Evolutionary conservation across 2,113 vertebrate species (phyloP), one percentile per base, ranked within the genome.

Genomic region (Campylomormyrus numenius): DNA sequence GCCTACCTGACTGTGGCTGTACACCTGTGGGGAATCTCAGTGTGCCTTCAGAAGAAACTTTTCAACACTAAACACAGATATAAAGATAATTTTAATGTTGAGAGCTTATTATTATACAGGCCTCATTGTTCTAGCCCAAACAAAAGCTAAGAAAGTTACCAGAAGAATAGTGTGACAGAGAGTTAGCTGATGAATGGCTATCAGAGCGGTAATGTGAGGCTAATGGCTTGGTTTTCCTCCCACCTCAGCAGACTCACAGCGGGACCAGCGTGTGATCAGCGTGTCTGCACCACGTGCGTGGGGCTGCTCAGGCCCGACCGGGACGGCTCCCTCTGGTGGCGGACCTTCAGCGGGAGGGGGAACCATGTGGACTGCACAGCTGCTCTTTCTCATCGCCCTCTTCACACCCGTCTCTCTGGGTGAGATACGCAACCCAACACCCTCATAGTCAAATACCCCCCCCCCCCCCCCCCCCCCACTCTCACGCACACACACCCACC

Each of bases 281-380:
- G 48, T 49, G 83, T 42, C 35, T 35, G 74, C 74, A 80, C 74
- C 74, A 80, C 74, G 74, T 42, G 74, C 3, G 15, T 80, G 93
- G 77, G 0, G 87, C 93, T 91, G 35, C 5, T 91, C 93, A 88
- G 77, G 91, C 95, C 94, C 92, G 46, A 86, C 91, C 91, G 92
- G 94, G 93, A 93, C 93, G 92, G 90, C 89, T 93, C 96, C 89
- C 93, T 93, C 95, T 94, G 94, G 92, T 93, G 86, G 91, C 88
- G 91, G 92, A 93, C 88, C 92, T 58, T 93, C 93, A 94, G 94
- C 88, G 90, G 92, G 92, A 94, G 13, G 31, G 92, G 95, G 95
- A 96, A 96, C 96, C 97, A 98, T 98, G 98, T 97, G 97, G 97
- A 95, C 97, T 93, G 95, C 95, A 95, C 97, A 97, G 96, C 96